Conservation (phyloP, 1,140 invertebrate species). For the Drosophila pruinosa region DNA sequence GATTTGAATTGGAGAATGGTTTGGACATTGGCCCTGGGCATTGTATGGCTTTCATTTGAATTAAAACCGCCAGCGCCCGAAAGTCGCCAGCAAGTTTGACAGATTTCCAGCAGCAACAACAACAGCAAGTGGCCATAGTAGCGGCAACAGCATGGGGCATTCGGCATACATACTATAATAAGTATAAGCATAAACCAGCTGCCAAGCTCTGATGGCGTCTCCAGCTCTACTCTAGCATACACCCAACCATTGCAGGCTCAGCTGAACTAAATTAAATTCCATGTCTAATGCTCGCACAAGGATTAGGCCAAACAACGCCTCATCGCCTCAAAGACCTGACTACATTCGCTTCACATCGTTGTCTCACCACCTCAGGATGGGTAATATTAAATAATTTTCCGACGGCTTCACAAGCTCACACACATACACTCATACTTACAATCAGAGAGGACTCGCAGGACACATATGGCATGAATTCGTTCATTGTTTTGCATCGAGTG, state of each 20-base stretch:
- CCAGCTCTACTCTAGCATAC: constrained; percentile 12
- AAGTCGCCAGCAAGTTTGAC: constrained; percentile 65
- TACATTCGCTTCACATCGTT: constrained; percentile 19
- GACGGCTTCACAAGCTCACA: constrained; percentile 30
- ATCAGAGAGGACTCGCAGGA: constrained; percentile 9
- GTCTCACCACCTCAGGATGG: constrained; percentile 59
- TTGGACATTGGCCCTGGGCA: neutral
- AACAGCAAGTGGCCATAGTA: neutral
- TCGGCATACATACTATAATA: constrained; percentile 63
- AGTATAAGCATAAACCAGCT: constrained; percentile 15
- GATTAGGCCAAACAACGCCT: constrained; percentile 76
- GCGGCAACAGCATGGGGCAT: constrained; percentile 56
- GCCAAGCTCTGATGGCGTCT: neutral
- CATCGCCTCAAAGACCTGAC: constrained; percentile 56
- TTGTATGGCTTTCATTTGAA: constrained; percentile 68
- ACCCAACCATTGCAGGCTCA: constrained; percentile 2
- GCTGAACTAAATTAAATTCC: constrained; percentile 78
- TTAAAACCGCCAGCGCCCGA: constrained; percentile 71
- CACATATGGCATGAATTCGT: constrained; percentile 78
- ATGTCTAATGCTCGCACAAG: constrained; percentile 77
- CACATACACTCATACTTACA: constrained; percentile 19
- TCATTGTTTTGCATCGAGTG: constrained; percentile 76
- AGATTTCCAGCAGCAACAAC: constrained; percentile 49
- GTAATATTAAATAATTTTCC: constrained; percentile 80
- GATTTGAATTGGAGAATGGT: neutral